Evolutionary conservation across 2,888 invertebrate species (phyloP), one percentile per base, ranked within the genome.

Genomic region (Eremobia ochroleuca): DNA sequence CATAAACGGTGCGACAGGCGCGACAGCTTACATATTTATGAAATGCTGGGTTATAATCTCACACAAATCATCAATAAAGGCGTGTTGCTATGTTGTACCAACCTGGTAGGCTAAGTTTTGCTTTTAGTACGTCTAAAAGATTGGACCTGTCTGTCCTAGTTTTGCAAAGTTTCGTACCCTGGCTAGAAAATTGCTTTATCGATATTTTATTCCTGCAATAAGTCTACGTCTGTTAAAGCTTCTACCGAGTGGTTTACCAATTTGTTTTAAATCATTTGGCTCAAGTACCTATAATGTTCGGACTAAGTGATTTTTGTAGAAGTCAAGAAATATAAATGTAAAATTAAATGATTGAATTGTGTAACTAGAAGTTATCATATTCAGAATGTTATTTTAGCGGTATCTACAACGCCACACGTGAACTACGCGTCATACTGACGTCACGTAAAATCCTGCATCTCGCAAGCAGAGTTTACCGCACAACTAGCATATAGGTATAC

Each of bases 151-250:
- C 9, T 65, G 76, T 46, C 43, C 65, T 52, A 76, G 64, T 80
- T 80, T 68, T 49, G 2, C n/a, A 31, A 65, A 80, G 34, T 76
- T 76, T 81, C 9, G 18, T 15, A 37, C 34, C 40, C 13, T n/a
- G 70, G 1, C 43, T 37, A 46, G 37, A 37, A 77, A 71, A 81
- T 67, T 76, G 43, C 40, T 68, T 11, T 28, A 49, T 65, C 21
- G 37, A 2, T 49, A 46, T 67, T 81, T 73, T 79, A n/a, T 73
- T 59, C 34, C 34, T 65, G n/a, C 28, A 68, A 43, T 6, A 58
- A 31, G 1, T 40, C 25, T 67, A 55, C 31, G 21, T 77, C 40
- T 21, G 43, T 9, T 25, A 15, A 58, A 49, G 15, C 40, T 68
- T 67, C 21, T 62, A 81, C 21, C 28, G 40, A 40, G 55, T 49